Evolutionary conservation across 2,113 vertebrate genomes (phyloP).

Genomic region (Calidris pygmaea): DNA sequence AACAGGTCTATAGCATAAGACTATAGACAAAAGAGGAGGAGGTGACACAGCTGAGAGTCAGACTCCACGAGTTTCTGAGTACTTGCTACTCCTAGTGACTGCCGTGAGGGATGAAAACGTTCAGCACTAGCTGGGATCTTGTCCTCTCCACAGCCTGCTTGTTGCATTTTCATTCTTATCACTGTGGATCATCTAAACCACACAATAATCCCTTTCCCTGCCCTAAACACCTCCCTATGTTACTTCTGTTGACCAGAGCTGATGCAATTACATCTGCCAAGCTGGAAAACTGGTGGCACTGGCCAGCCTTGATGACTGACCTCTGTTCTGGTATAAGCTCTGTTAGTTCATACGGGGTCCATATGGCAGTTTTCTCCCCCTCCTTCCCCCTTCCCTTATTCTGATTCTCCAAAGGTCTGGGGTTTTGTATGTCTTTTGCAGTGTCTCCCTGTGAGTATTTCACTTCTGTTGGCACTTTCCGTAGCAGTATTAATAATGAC

Average conservation of each 20-base stretch:
- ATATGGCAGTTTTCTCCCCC: constrained; percentile 34
- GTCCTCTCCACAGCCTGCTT: neutral
- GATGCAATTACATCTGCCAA: neutral
- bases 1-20: neutral
- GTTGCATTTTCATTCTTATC: neutral
- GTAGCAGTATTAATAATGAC: constrained; percentile 75
- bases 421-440: constrained; percentile 66
- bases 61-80: neutral
- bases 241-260: neutral
- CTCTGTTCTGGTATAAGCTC: constrained; percentile 6
- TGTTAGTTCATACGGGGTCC: constrained; percentile 26
- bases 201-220: neutral
- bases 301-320: neutral
- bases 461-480: constrained; percentile 76
- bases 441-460: constrained; percentile 70
- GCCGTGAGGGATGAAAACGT: neutral
- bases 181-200: neutral
- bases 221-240: neutral
- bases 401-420: constrained; percentile 39
- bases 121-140: neutral
- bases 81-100: neutral
- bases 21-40: neutral
- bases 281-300: constrained; percentile 17
- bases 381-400: neutral
- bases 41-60: neutral